Conservation (phyloP, 2,113 vertebrate genomes). For the Ia io region DNA sequence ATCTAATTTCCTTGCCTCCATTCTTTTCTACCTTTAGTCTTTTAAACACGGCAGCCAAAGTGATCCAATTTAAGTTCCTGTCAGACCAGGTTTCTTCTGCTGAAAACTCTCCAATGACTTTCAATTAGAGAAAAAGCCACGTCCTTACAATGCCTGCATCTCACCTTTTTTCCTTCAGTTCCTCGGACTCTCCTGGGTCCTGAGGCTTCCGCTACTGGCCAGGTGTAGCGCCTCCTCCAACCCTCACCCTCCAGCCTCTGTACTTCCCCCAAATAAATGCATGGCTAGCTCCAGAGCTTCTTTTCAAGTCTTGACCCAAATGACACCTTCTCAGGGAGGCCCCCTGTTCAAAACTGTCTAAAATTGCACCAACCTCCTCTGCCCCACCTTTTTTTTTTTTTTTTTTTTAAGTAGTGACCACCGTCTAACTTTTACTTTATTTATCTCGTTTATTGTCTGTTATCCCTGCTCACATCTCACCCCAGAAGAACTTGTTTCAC, state of each 20-base stretch:
- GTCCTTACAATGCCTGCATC: neutral
- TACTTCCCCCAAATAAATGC: neutral
- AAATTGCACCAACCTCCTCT: neutral
- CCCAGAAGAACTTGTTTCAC: neutral
- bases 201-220: neutral
- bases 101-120: neutral
- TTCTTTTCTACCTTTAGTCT: neutral
- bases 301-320: slow-evolving; percentile 3
- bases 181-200: neutral
- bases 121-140: neutral
- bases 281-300: neutral
- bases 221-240: neutral
- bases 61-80: neutral
- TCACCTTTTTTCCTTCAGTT: neutral
- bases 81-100: neutral
- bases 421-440: neutral
- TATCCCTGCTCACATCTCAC: neutral
- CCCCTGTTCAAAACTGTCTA: neutral
- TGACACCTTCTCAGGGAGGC: neutral
- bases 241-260: neutral
- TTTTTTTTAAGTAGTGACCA: neutral
- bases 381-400: neutral
- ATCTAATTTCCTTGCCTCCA: neutral
- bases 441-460: neutral
- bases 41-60: neutral